Conservation (phyloP, 2,797 vertebrate species). For the Falco cherrug region DNA sequence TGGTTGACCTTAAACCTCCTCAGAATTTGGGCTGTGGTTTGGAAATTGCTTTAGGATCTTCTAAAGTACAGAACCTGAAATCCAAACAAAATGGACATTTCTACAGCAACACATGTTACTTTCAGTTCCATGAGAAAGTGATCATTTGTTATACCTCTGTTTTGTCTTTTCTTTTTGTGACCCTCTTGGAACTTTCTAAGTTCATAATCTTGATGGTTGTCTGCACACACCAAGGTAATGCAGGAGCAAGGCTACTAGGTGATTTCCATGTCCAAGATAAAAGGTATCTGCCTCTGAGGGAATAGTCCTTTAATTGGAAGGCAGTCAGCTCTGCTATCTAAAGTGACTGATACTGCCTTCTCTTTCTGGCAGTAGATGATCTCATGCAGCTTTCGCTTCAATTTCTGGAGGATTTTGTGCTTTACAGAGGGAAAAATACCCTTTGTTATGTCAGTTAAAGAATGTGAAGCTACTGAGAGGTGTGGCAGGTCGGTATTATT, state of each 20-base stretch:
- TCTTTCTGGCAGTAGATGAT: neutral
- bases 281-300: neutral
- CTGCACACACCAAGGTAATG: neutral
- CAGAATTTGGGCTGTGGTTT: neutral
- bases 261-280: neutral
- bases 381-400: slow-evolving; percentile 1
- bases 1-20: neutral
- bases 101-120: neutral
- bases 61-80: neutral
- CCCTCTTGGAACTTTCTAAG: neutral
- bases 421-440: neutral
- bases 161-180: neutral
- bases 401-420: slow-evolving; percentile 13
- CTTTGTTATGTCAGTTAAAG: neutral
- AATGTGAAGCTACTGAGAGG: neutral
- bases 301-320: slow-evolving; percentile 26
- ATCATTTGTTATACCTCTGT: neutral
- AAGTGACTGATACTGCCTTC: slow-evolving; percentile 1
- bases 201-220: neutral
- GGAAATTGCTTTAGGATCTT: neutral
- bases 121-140: rapidly evolving
- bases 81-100: neutral
- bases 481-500: neutral
- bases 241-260: neutral
- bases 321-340: slow-evolving; percentile 30